Conservation (phyloP, 2,113 vertebrate genomes). For the Cinclus cinclus region DNA sequence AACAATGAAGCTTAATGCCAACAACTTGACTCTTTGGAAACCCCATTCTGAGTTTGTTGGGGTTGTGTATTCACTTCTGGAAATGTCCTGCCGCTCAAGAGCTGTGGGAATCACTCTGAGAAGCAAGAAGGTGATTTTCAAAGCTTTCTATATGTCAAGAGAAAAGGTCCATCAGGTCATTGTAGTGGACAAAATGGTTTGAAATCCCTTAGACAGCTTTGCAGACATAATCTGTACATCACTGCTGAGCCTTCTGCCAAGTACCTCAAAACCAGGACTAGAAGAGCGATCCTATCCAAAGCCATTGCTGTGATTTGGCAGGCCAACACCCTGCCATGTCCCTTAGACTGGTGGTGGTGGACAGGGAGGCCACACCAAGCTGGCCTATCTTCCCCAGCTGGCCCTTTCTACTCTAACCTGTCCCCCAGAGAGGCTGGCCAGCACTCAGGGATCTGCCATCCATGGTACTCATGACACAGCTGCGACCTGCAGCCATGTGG, state of each 20-base stretch:
- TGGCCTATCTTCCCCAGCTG: not conserved
- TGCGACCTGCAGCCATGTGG: not conserved
- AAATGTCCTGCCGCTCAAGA: not conserved
- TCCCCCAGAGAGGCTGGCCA: not conserved
- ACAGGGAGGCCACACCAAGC: not conserved
- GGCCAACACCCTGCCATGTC: not conserved
- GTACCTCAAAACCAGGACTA: not conserved
- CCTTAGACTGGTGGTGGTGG: rapidly evolving
- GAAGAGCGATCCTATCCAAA: not conserved
- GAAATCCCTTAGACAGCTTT: not conserved
- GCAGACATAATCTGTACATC: not conserved
- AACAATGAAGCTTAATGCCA: not conserved
- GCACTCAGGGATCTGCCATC: rapidly evolving
- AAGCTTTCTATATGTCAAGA: not conserved
- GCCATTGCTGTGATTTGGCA: not conserved
- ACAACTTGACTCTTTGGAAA: not conserved
- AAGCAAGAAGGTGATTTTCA: not conserved
- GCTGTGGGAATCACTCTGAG: not conserved
- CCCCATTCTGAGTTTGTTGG: not conserved
- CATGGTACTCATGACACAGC: rapidly evolving
- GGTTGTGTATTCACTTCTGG: not conserved
- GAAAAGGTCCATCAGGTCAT: not conserved
- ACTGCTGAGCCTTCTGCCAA: not conserved
- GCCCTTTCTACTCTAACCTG: rapidly evolving
- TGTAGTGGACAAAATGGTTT: not conserved